Evolutionary conservation across 2,113 vertebrate species (phyloP).

Genomic region (Dromaius novaehollandiae): DNA sequence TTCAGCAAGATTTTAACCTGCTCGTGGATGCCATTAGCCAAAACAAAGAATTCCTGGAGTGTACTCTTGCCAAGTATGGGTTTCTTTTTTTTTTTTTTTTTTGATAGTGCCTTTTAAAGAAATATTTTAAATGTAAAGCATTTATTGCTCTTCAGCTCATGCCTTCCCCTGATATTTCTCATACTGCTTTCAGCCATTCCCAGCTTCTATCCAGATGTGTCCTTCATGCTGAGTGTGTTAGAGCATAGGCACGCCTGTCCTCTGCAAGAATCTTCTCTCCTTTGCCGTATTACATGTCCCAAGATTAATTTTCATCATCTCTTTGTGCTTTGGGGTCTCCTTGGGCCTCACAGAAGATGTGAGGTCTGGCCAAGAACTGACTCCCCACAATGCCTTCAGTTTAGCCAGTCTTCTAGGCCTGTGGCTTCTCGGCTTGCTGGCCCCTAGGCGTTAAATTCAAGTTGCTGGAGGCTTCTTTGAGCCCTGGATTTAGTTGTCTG

Average conservation of each 20-base stretch:
- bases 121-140: not conserved
- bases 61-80: conserved; percentile 84
- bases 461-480: not conserved
- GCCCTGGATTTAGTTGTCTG: not conserved
- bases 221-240: not conserved
- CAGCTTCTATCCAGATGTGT: fast-evolving
- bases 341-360: not conserved
- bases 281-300: not conserved
- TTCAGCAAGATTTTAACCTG: conserved; percentile 89
- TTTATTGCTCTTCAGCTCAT: not conserved
- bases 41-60: conserved; percentile 83
- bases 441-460: not conserved
- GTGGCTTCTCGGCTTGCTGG: not conserved
- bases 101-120: not conserved
- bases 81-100: not conserved
- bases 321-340: not conserved
- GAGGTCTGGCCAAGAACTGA: not conserved
- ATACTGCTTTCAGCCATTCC: not conserved
- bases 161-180: not conserved
- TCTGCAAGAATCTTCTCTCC: not conserved
- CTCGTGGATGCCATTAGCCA: conserved; percentile 91
- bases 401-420: not conserved
- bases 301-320: not conserved
- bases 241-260: not conserved
- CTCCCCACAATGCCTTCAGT: not conserved